Conservation (phyloP, 2,888 invertebrate genomes). For the Pseudanteris insignis region DNA sequence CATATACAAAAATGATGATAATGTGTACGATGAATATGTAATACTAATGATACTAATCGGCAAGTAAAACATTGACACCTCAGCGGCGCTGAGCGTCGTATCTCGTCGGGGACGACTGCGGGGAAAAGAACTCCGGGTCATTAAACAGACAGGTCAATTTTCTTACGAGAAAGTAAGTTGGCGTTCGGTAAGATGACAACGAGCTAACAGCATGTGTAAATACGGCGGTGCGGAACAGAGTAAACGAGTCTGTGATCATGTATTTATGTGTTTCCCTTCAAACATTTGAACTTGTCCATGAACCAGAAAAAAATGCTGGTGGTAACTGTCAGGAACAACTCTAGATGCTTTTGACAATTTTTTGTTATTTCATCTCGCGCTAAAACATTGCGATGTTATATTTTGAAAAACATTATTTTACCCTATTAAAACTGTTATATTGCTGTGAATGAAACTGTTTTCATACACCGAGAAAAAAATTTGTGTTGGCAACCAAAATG, state of each 20-base stretch:
- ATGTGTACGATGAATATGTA: conserved; percentile 18
- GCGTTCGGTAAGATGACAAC: conserved; percentile 60
- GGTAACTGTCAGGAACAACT: conserved; percentile 47
- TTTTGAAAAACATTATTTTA: background rate
- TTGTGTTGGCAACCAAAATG: no score
- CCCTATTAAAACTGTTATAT: no score
- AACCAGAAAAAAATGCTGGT: conserved; percentile 34
- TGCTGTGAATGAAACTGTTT: no score
- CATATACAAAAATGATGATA: conserved; percentile 26
- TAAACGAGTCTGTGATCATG: conserved; percentile 56
- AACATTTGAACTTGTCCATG: conserved; percentile 54
- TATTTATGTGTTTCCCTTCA: conserved; percentile 65
- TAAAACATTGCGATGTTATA: background rate
- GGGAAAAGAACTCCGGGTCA: conserved; percentile 49
- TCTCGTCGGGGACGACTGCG: conserved; percentile 47
- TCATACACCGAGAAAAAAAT: no score
- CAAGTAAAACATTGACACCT: conserved; percentile 64
- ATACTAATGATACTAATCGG: conserved; percentile 53
- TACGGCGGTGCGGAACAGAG: conserved; percentile 62
- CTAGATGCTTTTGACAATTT: background rate
- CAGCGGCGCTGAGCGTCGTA: conserved; percentile 47
- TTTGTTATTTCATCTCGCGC: no score
- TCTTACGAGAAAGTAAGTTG: conserved; percentile 61
- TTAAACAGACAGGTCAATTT: conserved; percentile 58
- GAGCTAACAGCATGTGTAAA: conserved; percentile 64